Conservation (phyloP, 2,888 invertebrate genomes). For the Scaptomyza flava region DNA sequence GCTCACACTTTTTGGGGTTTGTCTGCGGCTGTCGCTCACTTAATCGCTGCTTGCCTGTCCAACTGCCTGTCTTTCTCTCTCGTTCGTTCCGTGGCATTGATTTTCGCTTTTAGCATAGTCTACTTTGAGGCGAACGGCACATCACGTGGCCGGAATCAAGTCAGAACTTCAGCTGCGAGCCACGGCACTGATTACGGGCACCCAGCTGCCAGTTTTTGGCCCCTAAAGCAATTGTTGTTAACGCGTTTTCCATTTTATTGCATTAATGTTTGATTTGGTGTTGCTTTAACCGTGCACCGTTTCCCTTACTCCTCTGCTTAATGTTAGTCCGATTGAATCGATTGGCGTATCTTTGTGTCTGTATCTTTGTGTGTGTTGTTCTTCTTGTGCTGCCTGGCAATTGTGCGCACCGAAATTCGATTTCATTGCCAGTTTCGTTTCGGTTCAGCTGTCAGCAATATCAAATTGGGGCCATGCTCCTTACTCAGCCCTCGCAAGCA, state of each 20-base stretch:
- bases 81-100: constrained; percentile 59
- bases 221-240: constrained; percentile 78
- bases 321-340: constrained; percentile 63
- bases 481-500: background rate
- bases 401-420: constrained; percentile 50
- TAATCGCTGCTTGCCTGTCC: constrained; percentile 48
- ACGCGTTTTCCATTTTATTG: constrained; percentile 82
- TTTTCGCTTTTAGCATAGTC: constrained; percentile 69
- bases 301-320: constrained; percentile 19
- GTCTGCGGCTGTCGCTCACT: constrained; percentile 70
- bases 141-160: constrained; percentile 36
- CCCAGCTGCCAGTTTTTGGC: constrained; percentile 48
- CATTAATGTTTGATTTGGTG: constrained; percentile 81
- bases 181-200: constrained; percentile 15
- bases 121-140: constrained; percentile 60
- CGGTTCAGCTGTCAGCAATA: constrained; percentile 65
- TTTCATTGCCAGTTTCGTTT: constrained; percentile 38
- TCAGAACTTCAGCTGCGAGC: background rate
- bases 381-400: constrained; percentile 40
- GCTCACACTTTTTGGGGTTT: constrained; percentile 38
- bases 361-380: constrained; percentile 23
- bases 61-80: background rate
- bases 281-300: constrained; percentile 35
- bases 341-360: constrained; percentile 50
- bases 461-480: constrained; percentile 12